Evolutionary conservation across 2,888 invertebrate species (phyloP).

Genomic region (Amorpha juglandis): DNA sequence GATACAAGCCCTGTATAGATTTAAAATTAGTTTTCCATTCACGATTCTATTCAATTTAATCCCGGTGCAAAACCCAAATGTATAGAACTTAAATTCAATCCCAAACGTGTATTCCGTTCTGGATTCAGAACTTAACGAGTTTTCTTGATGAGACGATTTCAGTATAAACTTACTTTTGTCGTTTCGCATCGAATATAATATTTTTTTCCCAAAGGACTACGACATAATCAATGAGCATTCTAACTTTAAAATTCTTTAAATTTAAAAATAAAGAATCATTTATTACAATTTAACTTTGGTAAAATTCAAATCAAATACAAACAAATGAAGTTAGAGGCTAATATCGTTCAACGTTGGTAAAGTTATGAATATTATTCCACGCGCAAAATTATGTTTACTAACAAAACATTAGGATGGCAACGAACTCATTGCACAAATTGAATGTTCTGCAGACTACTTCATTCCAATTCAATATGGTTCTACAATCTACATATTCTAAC

Average conservation of each 20-base stretch:
- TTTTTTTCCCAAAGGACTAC: no score
- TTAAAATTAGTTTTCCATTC: constrained; percentile 23
- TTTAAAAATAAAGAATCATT: not conserved
- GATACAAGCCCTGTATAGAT: constrained; percentile 19
- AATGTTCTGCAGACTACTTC: not conserved
- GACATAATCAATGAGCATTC: not conserved
- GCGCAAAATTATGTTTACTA: constrained; percentile 6
- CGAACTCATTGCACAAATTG: constrained; percentile 17
- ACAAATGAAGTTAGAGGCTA: not conserved
- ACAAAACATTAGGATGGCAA: constrained; percentile 8
- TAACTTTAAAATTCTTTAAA: no score
- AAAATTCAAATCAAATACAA: not conserved
- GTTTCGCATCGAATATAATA: not conserved
- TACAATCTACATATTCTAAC: not conserved
- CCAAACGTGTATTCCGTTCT: constrained; percentile 7
- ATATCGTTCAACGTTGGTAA: not conserved
- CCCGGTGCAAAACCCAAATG: constrained; percentile 15
- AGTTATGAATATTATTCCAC: not conserved
- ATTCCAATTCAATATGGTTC: constrained; percentile 2
- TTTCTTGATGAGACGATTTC: constrained; percentile 23
- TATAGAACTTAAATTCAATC: constrained; percentile 23
- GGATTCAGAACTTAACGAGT: constrained; percentile 28
- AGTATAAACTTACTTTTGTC: constrained; percentile 10
- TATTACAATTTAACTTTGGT: not conserved
- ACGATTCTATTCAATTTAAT: constrained; percentile 24